Evolutionary conservation across 2,888 invertebrate species (phyloP).

Genomic region (Drosophila macrothrix): DNA sequence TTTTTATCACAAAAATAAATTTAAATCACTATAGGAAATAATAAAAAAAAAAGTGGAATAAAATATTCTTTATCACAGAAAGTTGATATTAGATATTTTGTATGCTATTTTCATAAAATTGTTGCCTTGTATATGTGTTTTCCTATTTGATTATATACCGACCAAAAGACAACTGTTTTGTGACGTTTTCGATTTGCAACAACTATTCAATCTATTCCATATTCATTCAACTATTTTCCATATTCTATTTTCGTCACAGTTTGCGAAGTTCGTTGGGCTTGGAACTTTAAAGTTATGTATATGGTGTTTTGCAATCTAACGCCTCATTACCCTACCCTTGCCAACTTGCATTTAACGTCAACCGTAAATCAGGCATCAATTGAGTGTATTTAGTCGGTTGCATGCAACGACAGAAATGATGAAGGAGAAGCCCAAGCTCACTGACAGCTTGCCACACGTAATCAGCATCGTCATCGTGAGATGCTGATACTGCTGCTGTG

Average conservation of each 20-base stretch:
- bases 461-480: slow-evolving; percentile 34
- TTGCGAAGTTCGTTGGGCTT: slow-evolving; percentile 1
- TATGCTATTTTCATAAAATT: not conserved
- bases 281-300: slow-evolving; percentile 6
- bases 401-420: not conserved
- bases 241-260: slow-evolving; percentile 6
- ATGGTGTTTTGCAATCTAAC: slow-evolving; percentile 15
- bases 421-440: not conserved
- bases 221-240: slow-evolving; percentile 32
- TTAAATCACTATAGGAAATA: not conserved
- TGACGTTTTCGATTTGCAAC: slow-evolving; percentile 11
- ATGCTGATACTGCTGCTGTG: slow-evolving; percentile 15
- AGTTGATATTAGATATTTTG: not conserved
- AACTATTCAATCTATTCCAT: slow-evolving; percentile 1
- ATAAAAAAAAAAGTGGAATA: not conserved
- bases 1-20: not conserved
- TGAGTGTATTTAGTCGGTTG: slow-evolving; percentile 17
- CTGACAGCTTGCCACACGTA: slow-evolving; percentile 3
- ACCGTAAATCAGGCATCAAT: slow-evolving; percentile 23
- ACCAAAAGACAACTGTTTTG: slow-evolving; percentile 28
- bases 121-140: not conserved
- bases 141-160: not conserved
- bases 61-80: not conserved
- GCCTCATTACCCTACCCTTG: slow-evolving; percentile 34
- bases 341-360: slow-evolving; percentile 8